Percentiles rank a stretch among this genome's conserved stretches.
phyloP scores from a whole-genome alignment of 2,113 vertebrate genomes.

The Clarias gariepinus region DNA sequence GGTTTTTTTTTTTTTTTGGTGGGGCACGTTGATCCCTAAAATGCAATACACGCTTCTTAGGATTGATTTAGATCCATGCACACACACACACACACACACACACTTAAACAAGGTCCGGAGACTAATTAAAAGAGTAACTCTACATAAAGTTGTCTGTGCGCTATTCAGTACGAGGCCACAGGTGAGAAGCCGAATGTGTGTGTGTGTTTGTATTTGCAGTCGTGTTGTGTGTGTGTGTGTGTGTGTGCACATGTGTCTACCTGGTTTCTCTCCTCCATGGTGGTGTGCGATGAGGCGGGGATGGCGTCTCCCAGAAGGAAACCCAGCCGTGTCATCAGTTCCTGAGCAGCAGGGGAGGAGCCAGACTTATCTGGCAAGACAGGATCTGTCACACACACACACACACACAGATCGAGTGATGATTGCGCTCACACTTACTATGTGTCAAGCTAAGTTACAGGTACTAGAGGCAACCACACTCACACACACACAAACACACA shows the following conservation, averaged over 20 bases:
- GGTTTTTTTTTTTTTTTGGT: background rate
- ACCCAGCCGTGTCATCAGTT: slow-evolving; percentile 97
- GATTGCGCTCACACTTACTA: slow-evolving; percentile 8
- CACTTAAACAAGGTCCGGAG: background rate
- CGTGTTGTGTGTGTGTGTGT: background rate
- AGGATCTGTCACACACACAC: slow-evolving; percentile 78
- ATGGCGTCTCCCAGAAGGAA: slow-evolving; percentile 97
- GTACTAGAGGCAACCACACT: background rate
- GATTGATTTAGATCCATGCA: slow-evolving; percentile 24
- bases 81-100: background rate
- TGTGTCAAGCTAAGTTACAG: background rate
- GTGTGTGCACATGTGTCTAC: slow-evolving; percentile 20
- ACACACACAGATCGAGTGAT: slow-evolving; percentile 12
- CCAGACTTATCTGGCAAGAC: slow-evolving; percentile 82
- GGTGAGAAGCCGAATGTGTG: background rate
- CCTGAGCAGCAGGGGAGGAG: slow-evolving; percentile 93
- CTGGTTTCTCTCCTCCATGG: slow-evolving; percentile 85
- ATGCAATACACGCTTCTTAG: slow-evolving; percentile 31
- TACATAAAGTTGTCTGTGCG: background rate
- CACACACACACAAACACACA: too few relatives aligned
- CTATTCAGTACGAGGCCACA: background rate
- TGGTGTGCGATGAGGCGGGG: slow-evolving; percentile 82
- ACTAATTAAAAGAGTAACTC: background rate
- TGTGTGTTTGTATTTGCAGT: background rate
- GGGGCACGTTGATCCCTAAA: slow-evolving; percentile 27